Evolutionary conservation across 37 sponge, comb jelly and placozoan genomes (phyloP).

Genomic region (Hormiphora californensis): DNA sequence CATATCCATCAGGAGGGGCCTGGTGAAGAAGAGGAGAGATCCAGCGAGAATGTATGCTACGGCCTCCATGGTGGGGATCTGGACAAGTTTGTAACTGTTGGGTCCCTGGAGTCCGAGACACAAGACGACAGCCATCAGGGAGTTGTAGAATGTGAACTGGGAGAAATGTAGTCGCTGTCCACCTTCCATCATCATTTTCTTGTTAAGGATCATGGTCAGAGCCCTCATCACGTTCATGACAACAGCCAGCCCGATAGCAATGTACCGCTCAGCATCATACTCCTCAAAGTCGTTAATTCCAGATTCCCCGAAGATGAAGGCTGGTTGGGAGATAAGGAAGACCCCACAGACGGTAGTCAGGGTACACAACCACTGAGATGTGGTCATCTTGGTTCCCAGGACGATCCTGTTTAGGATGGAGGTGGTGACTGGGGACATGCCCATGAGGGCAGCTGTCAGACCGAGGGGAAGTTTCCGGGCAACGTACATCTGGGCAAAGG

Average conservation of each 20-base stretch:
- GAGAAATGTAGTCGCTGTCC: not conserved
- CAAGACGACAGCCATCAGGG: not conserved
- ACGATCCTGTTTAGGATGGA: not conserved
- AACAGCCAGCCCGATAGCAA: not conserved
- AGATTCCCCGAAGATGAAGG: not conserved
- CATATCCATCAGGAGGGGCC: slow-evolving; percentile 6
- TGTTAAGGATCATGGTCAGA: slow-evolving; percentile 25
- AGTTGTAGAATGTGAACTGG: slow-evolving; percentile 18
- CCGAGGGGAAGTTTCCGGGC: slow-evolving; percentile 1
- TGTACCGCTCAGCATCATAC: not conserved
- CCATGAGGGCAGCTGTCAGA: not conserved
- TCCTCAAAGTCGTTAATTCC: not conserved
- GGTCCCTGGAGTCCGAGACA: not conserved
- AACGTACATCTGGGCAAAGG: not conserved
- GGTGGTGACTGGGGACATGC: not conserved
- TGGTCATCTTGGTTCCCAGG: not conserved
- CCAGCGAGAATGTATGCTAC: not conserved
- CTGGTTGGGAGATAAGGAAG: not conserved
- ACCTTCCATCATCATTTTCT: slow-evolving; percentile 10
- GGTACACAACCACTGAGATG: not conserved
- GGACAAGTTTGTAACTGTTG: not conserved
- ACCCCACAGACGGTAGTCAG: not conserved
- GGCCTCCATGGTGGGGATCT: not conserved
- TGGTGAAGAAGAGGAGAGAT: not conserved
- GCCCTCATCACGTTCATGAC: slow-evolving; percentile 5